Evolutionary conservation across 1,140 invertebrate genomes (phyloP).

Genomic region (Drosophila triauraria): DNA sequence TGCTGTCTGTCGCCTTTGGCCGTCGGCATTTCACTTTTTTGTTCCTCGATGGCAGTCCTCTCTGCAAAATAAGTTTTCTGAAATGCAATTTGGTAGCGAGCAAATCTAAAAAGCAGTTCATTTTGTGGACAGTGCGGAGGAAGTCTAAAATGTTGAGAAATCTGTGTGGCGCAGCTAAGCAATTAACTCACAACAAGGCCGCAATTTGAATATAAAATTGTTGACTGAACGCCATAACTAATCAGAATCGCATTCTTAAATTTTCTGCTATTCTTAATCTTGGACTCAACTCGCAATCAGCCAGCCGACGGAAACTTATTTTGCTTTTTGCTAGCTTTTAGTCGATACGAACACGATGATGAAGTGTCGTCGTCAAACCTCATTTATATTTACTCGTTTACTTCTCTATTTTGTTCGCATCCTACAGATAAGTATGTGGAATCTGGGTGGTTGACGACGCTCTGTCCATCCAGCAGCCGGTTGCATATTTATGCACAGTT

Average conservation of each 20-base stretch:
- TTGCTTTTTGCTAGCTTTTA: constrained; percentile 8
- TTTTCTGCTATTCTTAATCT: constrained; percentile 5
- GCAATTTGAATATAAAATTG: constrained; percentile 21
- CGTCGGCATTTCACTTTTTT: constrained; percentile 45
- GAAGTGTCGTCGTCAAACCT: constrained; percentile 68
- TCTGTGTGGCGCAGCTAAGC: constrained; percentile 12
- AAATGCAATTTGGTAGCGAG: constrained; percentile 66
- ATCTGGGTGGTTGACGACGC: constrained; percentile 33
- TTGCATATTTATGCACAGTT: constrained; percentile 79
- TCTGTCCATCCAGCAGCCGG: constrained; percentile 12
- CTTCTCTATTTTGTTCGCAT: constrained; percentile 37
- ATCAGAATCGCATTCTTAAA: not conserved
- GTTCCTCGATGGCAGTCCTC: constrained; percentile 20
- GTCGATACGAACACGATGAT: constrained; percentile 41
- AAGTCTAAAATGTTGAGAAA: not conserved
- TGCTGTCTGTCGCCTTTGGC: constrained; percentile 37
- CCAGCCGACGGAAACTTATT: not conserved
- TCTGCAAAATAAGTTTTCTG: constrained; percentile 63
- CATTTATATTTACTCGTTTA: constrained; percentile 28
- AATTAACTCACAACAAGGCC: constrained; percentile 55
- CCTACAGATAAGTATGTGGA: constrained; percentile 32
- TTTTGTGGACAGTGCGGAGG: constrained; percentile 41
- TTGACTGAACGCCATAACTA: constrained; percentile 46
- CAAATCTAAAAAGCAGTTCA: constrained; percentile 70
- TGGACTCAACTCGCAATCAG: constrained; percentile 3